Conservation (phyloP, 2,797 vertebrate species). For the Coracias cyanogaster region DNA sequence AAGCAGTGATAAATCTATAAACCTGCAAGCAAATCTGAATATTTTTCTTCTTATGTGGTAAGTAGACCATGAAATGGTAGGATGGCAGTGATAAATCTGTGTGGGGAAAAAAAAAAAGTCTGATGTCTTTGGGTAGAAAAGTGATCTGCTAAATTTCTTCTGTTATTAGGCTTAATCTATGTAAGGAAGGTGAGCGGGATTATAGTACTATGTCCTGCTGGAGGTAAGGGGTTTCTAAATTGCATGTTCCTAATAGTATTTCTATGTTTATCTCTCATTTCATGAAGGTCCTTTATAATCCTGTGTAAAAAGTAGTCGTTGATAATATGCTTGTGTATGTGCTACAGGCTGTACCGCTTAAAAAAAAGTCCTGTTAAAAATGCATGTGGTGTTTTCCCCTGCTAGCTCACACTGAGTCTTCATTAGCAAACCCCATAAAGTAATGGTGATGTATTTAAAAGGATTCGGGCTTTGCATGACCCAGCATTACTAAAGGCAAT, state of each 20-base stretch:
- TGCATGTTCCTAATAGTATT: neutral
- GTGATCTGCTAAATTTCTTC: neutral
- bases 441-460: neutral
- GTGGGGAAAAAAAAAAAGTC: conserved; percentile 37
- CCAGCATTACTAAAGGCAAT: neutral
- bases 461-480: neutral
- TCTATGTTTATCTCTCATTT: neutral
- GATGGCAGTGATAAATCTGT: neutral
- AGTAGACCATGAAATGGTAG: neutral
- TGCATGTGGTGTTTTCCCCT: neutral
- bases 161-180: neutral
- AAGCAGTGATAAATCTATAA: neutral
- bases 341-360: neutral
- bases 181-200: neutral
- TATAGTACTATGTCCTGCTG: neutral
- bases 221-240: neutral
- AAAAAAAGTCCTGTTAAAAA: neutral
- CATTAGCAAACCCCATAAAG: neutral
- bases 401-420: neutral
- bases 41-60: neutral
- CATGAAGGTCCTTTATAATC: neutral
- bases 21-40: neutral
- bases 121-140: neutral
- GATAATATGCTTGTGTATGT: neutral
- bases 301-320: neutral